A percentile compares a stretch with the other conserved stretches of the same genome.
Evolutionary conservation across 2,113 vertebrate genomes (phyloP).

Genomic region (Takifugu flavidus): DNA sequence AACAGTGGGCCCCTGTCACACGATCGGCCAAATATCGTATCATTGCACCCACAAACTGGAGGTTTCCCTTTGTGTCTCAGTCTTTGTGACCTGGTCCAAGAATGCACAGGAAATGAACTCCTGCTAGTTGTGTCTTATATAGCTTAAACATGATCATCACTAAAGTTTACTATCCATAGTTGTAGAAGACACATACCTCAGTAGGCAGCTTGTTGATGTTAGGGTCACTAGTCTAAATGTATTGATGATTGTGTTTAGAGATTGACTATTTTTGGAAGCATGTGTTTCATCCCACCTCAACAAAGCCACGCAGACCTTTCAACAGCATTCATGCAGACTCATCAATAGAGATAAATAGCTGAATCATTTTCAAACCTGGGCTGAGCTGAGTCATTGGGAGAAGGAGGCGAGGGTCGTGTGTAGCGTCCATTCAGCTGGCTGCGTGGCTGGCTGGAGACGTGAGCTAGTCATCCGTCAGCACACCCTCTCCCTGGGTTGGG

Average conservation of each 20-base stretch:
- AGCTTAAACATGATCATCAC: too few species aligned
- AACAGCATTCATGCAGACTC: slow-evolving; percentile 5
- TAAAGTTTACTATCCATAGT: too few species aligned
- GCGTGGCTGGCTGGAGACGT: slow-evolving; percentile 3
- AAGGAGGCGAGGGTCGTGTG: not conserved
- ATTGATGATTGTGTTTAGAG: too few species aligned
- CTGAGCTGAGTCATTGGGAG: slow-evolving; percentile 2
- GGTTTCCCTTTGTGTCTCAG: not conserved
- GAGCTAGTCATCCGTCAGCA: slow-evolving; percentile 13
- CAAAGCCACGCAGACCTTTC: slow-evolving; percentile 5
- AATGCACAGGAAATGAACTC: too few species aligned
- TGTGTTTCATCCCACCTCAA: not conserved
- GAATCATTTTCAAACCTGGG: slow-evolving; percentile 19
- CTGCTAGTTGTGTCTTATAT: too few species aligned
- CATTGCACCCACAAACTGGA: not conserved
- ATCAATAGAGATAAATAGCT: slow-evolving; percentile 19
- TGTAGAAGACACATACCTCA: too few species aligned
- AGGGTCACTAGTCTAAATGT: too few species aligned
- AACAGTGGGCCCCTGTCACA: not conserved
- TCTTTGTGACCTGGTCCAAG: too few species aligned
- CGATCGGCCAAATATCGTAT: not conserved
- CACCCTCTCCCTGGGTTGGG: slow-evolving; percentile 23
- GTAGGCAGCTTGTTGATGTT: too few species aligned
- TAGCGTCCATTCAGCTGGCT: slow-evolving; percentile 23
- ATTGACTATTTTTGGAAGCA: not conserved